phyloP scores from a whole-genome alignment of 2,113 vertebrate species.

The Apteryx mantelli region DNA sequence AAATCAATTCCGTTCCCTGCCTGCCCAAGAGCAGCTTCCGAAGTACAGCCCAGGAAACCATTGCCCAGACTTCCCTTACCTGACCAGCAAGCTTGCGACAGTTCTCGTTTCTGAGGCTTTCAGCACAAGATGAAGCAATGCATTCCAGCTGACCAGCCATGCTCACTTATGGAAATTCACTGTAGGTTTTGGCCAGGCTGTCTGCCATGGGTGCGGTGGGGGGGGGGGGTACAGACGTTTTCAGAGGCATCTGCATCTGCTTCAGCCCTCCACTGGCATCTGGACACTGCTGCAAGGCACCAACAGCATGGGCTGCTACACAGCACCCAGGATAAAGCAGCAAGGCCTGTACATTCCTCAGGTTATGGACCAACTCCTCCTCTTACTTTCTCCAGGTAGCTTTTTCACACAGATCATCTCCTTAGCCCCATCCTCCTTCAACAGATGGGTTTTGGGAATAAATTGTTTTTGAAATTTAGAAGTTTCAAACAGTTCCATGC shows the following conservation, averaged over 20 bases:
- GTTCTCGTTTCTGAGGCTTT: not conserved
- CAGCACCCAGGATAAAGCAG: not conserved
- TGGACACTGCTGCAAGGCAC: too few species aligned
- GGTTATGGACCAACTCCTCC: not conserved
- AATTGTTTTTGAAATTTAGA: too few species aligned
- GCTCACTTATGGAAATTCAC: not conserved
- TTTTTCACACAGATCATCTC: not conserved
- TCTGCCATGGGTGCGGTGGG: not conserved
- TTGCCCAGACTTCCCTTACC: too few species aligned
- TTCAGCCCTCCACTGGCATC: not conserved
- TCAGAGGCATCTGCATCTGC: not conserved
- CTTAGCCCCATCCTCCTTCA: not conserved
- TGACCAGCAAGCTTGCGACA: not conserved
- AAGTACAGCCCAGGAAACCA: not conserved
- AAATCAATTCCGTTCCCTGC: not conserved
- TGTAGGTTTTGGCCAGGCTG: not conserved
- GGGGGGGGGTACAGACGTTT: not conserved
- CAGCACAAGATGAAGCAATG: not conserved
- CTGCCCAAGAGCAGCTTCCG: not conserved
- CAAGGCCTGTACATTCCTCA: not conserved
- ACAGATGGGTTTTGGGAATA: too few species aligned
- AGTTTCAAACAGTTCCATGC: too few species aligned
- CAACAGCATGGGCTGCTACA: accelerated
- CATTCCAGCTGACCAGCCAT: not conserved
- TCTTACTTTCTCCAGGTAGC: not conserved